Evolutionary conservation across 2,888 invertebrate species (phyloP).

Genomic region (Bimastos eiseni): DNA sequence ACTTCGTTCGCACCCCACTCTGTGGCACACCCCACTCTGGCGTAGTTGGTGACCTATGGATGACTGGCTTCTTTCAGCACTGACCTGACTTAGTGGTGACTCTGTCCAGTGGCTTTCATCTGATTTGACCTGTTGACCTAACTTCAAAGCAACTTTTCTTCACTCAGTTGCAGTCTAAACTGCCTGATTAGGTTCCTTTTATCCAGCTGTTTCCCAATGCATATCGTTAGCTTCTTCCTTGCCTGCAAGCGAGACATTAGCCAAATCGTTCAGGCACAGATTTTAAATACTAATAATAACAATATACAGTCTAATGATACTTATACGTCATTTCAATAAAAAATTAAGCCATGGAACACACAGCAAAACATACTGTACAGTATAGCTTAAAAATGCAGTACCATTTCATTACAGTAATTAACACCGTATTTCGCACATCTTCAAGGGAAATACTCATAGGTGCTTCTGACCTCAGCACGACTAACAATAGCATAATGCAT

Average conservation of each 20-base stretch:
- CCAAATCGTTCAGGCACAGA: neutral
- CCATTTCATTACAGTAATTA: too few relatives aligned
- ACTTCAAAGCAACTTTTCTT: neutral
- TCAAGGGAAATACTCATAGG: too few relatives aligned
- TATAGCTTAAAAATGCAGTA: too few relatives aligned
- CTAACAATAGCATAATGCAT: too few relatives aligned
- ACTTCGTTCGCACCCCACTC: neutral
- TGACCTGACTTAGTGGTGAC: neutral
- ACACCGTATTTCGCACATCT: too few relatives aligned
- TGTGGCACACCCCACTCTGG: neutral
- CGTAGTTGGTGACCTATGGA: neutral
- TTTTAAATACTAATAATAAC: neutral
- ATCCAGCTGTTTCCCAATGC: neutral
- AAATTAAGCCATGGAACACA: neutral
- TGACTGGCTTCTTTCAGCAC: neutral
- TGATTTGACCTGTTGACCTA: neutral
- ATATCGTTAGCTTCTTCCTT: neutral
- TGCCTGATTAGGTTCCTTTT: neutral
- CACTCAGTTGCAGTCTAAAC: neutral
- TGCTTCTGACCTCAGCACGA: too few relatives aligned
- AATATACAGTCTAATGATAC: neutral
- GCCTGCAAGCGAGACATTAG: neutral
- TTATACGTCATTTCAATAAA: neutral
- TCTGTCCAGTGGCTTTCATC: neutral
- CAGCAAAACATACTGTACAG: neutral